Evolutionary conservation across 2,113 vertebrate genomes (phyloP).

Genomic region (Crotalus horridus): DNA sequence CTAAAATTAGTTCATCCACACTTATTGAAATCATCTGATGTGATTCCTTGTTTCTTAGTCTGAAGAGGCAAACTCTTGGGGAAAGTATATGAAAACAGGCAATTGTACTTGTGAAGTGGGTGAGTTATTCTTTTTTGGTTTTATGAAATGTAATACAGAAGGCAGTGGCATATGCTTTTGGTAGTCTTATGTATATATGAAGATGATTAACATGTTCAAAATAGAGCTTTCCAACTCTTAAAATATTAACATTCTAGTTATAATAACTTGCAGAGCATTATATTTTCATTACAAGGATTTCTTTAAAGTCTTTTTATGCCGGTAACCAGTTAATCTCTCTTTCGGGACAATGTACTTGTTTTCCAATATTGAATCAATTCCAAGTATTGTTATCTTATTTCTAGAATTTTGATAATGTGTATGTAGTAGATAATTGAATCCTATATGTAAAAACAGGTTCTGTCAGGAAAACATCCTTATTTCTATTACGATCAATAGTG

Average conservation of each 20-base stretch:
- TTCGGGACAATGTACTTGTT: background rate
- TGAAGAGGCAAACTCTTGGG: background rate
- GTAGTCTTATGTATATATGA: background rate
- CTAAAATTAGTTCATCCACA: conserved; percentile 6
- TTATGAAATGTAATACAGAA: conserved; percentile 24
- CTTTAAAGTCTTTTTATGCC: background rate
- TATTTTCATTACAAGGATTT: background rate
- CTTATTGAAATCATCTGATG: conserved; percentile 29
- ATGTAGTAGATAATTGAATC: background rate
- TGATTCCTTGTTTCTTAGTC: conserved; percentile 14
- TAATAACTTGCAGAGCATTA: background rate
- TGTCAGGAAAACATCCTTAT: background rate
- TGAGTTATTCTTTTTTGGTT: conserved; percentile 45
- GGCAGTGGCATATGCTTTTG: conserved; percentile 7
- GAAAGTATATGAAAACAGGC: background rate
- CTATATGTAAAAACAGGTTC: background rate
- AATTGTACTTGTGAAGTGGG: conserved; percentile 26
- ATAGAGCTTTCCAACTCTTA: background rate
- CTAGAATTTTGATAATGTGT: background rate
- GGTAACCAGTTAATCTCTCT: background rate
- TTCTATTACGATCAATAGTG: background rate
- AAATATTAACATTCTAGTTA: background rate
- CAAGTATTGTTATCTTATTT: background rate
- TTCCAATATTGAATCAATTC: background rate
- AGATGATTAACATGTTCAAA: background rate